Evolutionary conservation across 2,797 vertebrate genomes (phyloP), one percentile per base, ranked within the genome.

Genomic region (Phataginus tricuspis): DNA sequence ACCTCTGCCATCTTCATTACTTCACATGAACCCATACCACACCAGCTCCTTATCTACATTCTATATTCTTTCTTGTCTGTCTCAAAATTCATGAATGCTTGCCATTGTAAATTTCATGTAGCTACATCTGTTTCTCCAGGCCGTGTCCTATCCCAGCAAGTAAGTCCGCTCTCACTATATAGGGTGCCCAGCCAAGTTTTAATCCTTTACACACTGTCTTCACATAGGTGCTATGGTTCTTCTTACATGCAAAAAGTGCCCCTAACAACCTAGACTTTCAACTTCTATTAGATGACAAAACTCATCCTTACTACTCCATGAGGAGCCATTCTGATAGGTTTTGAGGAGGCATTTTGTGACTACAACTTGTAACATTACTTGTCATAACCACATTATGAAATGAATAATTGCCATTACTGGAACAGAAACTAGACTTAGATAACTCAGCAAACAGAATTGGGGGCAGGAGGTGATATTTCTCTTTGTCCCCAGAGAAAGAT

Each of bases 401-500:
- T 83, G 83, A 19, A 61, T 16, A 61, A 42, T 16, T 63, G 51
- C 51, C 53, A 10, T 86, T 55, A 55, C 18, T 59, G 4, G 25
- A 68, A 31, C 1, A 13, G 6, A 7, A 85, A 75, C 1, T 34
- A 83, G 64, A 85, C 51, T 86, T 53, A 59, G 45, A 42, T 71
- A 84, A 42, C 42, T 94, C 5, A 14, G 63, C 5, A 75, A 59
- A 85, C 4, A 82, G n/a, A 82, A 63, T 42, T 21, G 19, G 15
- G 27, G 68, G 4, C 27, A 82, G 5, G 64, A 83, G 12, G 7
- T 29, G 9, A 34, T 18, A 42, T 7, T 37, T 95, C 13, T n/a
- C 49, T 87, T 86, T 90, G 15, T 53, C 55, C 23, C 87, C 49
- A 68, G 68, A 84, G 34, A 80, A 90, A 75, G 27, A 69, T 31